Conservation (phyloP, 2,797 vertebrate species). For the Phoeniculus purpureus region DNA sequence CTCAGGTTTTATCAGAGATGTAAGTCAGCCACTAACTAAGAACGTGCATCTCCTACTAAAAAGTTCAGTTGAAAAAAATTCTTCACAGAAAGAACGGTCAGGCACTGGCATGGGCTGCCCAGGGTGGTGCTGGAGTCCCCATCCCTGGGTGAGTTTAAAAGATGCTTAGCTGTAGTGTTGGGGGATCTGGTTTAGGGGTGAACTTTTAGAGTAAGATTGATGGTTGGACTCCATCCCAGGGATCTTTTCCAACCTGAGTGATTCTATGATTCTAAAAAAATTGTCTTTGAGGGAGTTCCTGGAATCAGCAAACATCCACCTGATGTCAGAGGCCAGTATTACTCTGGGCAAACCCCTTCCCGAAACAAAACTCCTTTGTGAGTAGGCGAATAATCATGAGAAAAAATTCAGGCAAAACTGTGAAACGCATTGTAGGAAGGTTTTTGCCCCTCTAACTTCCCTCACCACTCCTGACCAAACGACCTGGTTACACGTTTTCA, state of each 20-base stretch:
- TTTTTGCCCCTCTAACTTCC: not conserved
- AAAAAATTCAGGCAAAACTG: not conserved
- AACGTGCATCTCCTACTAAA: not conserved
- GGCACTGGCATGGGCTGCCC: too few species aligned
- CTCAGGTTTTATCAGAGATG: not conserved
- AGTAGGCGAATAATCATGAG: not conserved
- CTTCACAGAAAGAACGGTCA: too few species aligned
- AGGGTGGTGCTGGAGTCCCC: too few species aligned
- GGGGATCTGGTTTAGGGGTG: too few species aligned
- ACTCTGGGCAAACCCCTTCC: not conserved
- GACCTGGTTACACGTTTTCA: not conserved
- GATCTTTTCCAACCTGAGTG: too few species aligned
- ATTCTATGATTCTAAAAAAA: too few species aligned
- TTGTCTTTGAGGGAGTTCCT: not conserved
- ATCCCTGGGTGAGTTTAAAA: too few species aligned
- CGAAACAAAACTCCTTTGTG: not conserved
- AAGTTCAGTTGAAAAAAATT: not conserved
- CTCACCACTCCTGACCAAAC: not conserved
- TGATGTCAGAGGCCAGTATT: not conserved
- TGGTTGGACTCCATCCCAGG: too few species aligned
- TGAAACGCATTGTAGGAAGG: not conserved
- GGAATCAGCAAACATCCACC: not conserved
- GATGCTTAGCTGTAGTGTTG: too few species aligned
- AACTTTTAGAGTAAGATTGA: too few species aligned
- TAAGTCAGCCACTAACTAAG: not conserved